Evolutionary conservation across 2,113 vertebrate genomes (phyloP).

Genomic region (Bos indicus): DNA sequence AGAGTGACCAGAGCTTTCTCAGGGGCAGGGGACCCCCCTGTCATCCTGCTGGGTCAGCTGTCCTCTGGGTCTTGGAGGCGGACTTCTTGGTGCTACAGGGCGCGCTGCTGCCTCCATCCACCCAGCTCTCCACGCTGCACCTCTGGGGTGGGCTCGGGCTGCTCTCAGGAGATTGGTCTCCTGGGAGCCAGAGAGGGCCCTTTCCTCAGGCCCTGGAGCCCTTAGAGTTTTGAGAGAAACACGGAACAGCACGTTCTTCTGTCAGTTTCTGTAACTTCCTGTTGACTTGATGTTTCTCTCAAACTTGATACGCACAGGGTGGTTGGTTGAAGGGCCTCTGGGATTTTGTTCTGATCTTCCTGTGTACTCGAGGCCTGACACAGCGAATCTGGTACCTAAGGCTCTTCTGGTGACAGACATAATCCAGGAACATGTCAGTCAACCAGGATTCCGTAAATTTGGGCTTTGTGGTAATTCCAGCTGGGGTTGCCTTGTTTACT

Average conservation of each 20-base stretch:
- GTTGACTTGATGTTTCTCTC: neutral
- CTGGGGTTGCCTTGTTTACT: neutral
- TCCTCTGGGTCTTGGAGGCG: rapidly evolving
- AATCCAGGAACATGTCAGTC: neutral
- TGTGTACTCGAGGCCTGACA: neutral
- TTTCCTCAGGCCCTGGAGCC: neutral
- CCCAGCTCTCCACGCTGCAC: neutral
- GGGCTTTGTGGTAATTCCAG: neutral
- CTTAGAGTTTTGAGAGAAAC: neutral
- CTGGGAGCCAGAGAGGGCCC: neutral
- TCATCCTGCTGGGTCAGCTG: no score
- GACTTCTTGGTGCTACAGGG: neutral
- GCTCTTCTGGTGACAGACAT: neutral
- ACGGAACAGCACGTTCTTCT: neutral
- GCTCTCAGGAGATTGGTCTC: neutral
- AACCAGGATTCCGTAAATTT: neutral
- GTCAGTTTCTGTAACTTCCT: neutral
- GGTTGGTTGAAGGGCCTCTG: neutral
- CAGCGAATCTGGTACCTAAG: neutral
- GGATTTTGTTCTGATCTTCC: neutral
- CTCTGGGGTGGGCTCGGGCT: neutral
- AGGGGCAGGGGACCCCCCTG: neutral
- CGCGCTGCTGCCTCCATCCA: rapidly evolving
- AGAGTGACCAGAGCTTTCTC: rapidly evolving
- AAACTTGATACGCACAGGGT: neutral